Percentiles rank a stretch among this genome's conserved stretches.
Evolutionary conservation across 2,888 invertebrate species (phyloP).

Genomic region (Apocheima hispidaria): DNA sequence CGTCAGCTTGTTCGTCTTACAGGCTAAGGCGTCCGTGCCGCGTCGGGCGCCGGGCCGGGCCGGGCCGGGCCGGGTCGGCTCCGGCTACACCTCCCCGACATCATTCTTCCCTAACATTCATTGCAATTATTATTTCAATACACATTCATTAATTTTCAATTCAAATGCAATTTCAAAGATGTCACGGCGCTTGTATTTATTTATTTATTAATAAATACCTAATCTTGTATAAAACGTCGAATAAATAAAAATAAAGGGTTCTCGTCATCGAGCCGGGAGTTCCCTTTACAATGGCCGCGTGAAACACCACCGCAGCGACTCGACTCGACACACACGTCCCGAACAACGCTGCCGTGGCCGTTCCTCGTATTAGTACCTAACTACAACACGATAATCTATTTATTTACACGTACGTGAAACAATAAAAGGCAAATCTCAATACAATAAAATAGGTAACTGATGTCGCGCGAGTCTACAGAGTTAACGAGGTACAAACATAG

Average conservation of each 20-base stretch:
- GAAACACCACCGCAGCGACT: neutral
- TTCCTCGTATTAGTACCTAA: no score
- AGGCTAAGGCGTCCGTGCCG: neutral
- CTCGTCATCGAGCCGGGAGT: neutral
- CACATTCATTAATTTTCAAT: conserved; percentile 3
- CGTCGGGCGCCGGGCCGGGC: neutral
- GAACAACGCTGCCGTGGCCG: no score
- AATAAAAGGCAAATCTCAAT: no score
- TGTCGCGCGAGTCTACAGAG: no score
- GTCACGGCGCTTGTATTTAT: neutral
- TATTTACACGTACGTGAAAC: no score
- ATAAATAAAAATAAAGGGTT: neutral
- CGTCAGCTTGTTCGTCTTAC: conserved; percentile 20
- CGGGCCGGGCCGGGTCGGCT: neutral
- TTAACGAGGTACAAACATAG: no score
- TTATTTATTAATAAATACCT: neutral
- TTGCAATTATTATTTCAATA: conserved; percentile 2
- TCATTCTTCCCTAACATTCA: neutral
- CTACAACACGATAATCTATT: no score
- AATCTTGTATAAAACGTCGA: neutral
- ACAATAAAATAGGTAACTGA: no score
- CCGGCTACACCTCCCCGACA: neutral
- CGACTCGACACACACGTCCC: neutral
- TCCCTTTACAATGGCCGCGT: neutral
- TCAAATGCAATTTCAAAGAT: conserved; percentile 10